Conservation (phyloP, 2,797 vertebrate genomes). For the Danio albolineatus region DNA sequence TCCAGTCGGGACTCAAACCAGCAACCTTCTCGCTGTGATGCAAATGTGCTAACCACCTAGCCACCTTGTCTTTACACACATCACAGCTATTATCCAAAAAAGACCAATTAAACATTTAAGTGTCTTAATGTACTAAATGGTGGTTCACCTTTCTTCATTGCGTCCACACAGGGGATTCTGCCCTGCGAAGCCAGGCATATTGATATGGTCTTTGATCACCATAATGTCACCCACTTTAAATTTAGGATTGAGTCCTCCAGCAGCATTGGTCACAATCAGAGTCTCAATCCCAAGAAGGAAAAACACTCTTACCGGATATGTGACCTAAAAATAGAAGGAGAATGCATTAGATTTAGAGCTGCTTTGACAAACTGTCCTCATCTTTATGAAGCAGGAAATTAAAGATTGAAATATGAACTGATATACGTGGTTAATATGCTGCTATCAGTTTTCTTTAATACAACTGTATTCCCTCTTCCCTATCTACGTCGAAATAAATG, state of each 20-base stretch:
- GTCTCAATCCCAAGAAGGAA: constrained; percentile 82
- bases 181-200: constrained; percentile 82
- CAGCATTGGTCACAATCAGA: constrained; percentile 87
- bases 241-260: constrained; percentile 79
- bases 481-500: not conserved
- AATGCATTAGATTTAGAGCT: not conserved
- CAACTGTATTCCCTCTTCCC: not conserved
- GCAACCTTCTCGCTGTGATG: too few species aligned
- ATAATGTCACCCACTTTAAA: constrained; percentile 86
- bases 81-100: not conserved
- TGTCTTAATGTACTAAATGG: not conserved
- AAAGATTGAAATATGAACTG: not conserved
- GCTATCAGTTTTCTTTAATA: not conserved
- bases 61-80: too few species aligned
- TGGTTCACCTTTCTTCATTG: constrained; percentile 76
- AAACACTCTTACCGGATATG: constrained; percentile 86
- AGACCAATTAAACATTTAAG: not conserved
- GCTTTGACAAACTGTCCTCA: not conserved
- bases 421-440: constrained; percentile 8
- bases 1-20: too few species aligned
- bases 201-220: constrained; percentile 88
- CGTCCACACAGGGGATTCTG: constrained; percentile 76
- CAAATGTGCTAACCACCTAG: too few species aligned
- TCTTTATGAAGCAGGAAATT: constrained; percentile 9
- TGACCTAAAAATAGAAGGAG: constrained; percentile 73